Base-by-base conservation (phyloP, 1,140 invertebrate species). In the Calephelis nemesis region DNA sequence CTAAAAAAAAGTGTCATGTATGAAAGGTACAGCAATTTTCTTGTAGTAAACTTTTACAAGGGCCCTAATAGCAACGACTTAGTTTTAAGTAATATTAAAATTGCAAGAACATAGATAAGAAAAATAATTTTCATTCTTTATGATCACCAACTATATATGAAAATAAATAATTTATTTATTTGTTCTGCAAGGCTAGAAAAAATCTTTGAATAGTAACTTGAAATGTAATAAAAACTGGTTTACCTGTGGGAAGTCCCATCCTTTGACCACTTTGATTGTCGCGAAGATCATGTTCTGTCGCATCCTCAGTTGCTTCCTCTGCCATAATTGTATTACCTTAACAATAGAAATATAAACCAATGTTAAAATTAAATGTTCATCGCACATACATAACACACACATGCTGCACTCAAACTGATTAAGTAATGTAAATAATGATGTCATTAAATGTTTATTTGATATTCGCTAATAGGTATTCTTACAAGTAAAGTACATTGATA, bases 221-320 rank as follows among this genome's bases (percentile, higher is more conserved):
- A 45, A 45, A 7, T 45, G 8, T 45, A 45, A 7, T 1, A 42
- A 42, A 42, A 42, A 45, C 42, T 9, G 5, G 12, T 8, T 86
- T 81, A 95, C 95, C 92, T 95, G 94, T 60, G 96, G 95, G 69
- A 99, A 94, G 85, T 99, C 98, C 98, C 98, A 99, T 72, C 96
- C 96, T 86, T 98, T 98, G 42, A 99, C 98, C 15, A 98, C 97
- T 83, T 98, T 97, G 80, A 99, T 99, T 30, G 98, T 99, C 15
- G 98, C 98, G 83, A 99, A 98, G 71, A 99, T 98, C 98, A 99
- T 99, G 82, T 99, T 99, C 87, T 98, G 98, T 30, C 98, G 92
- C 92, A 99, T 95, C 69, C 98, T 94, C 50, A 98, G 93, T 82
- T 99, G 98, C 87, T 99, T 99, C 82, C 97, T 96, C 84, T 98